Conservation (phyloP, 2,797 vertebrate genomes). For the Serranus cabrilla region DNA sequence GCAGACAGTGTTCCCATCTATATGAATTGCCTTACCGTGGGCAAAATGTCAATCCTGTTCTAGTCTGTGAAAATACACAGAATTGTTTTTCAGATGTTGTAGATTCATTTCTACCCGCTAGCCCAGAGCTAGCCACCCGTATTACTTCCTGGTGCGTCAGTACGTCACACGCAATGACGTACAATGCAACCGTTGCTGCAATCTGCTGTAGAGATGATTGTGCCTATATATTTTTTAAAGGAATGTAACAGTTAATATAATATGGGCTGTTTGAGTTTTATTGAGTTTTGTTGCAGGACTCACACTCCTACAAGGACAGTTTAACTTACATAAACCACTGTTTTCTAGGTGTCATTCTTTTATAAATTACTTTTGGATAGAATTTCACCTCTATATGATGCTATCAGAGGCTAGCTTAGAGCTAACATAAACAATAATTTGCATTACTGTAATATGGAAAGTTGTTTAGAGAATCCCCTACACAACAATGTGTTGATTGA, state of each 20-base stretch:
- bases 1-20: accelerated
- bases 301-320: background rate
- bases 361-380: background rate
- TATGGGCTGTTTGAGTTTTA: background rate
- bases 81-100: background rate
- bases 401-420: background rate
- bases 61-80: background rate
- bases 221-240: too few relatives aligned
- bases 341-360: background rate
- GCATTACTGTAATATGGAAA: background rate
- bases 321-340: background rate
- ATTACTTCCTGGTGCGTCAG: too few relatives aligned
- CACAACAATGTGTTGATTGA: background rate
- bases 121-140: conserved; percentile 16
- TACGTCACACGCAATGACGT: too few relatives aligned
- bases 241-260: too few relatives aligned
- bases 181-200: too few relatives aligned
- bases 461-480: background rate
- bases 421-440: background rate
- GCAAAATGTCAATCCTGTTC: conserved; percentile 22
- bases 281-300: background rate
- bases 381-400: background rate
- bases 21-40: conserved; percentile 44
- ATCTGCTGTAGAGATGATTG: too few relatives aligned
- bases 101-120: conserved; percentile 34